Evolutionary conservation across 2,888 invertebrate species (phyloP), one percentile per base, ranked within the genome.

Genomic region (Tubulanus polymorphus): DNA sequence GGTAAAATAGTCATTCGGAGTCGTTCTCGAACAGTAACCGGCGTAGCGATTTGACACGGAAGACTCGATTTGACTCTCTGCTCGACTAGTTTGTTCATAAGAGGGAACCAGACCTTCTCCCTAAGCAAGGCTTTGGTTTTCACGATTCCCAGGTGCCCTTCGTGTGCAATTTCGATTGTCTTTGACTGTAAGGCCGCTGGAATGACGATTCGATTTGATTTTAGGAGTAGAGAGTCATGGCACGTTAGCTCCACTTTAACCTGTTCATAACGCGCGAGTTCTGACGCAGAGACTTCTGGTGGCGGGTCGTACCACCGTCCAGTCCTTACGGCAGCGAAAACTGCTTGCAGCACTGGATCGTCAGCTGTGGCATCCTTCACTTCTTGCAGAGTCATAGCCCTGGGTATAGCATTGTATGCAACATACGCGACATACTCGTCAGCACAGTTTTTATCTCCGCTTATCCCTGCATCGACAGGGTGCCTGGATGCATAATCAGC

Each of bases 401-500:
- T 63, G 10, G 64, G 62, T 2, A 60, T 57, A 18, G 63, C 48
- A 52, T 59, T 27, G 26, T 49, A 48, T 1, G 47, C 27, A 6
- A 62, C 41, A 46, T 53, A 60, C 2, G 54, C 46, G 32, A 60
- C 50, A 49, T 55, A 62, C 20, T 56, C 60, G 32, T 63, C 61
- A 12, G 60, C 58, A 15, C 6, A 8, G 3, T 15, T 18, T 18
- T 23, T 41, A 15, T 18, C 3, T 8, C 23, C 15, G 6, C 6
- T 3, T 15, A 3, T 18, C 20, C 41, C 15, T 3, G 35, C 35
- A 32, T 10, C 35, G 10, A 32, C n/a, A n/a, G 66, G 64, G 20
- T 67, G 64, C 37, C 61, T 56, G 37, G 51, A 49, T 47, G 64
- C 59, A 46, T 57, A 64, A 50, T 67, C 65, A 28, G 67, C 63